Base-by-base conservation (phyloP, 2,113 vertebrate species). In the Ginglymostoma cirratum region DNA sequence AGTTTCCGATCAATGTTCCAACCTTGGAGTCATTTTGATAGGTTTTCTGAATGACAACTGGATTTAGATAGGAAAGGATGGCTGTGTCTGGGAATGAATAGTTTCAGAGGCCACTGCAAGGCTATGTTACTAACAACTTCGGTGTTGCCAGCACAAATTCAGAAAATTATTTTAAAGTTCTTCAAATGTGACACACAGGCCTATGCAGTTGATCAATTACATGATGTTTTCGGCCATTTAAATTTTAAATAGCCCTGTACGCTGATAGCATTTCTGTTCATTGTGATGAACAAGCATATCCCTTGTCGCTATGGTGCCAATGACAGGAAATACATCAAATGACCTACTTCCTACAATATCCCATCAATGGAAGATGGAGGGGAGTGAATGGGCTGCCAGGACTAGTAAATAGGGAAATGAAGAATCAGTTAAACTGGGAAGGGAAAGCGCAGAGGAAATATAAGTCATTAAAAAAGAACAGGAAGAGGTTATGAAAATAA, bases 241-340 rank as follows among this genome's bases (percentile, higher is more conserved):
- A 89, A 89, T 89, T 52, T 61, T 89, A 89, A 89, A 34, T 61
- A 30, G 8, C 12, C 52, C 86, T 27, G 8, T 8, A 19, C 0
- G 24, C 24, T 27, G 0, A 55, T 61, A 61, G 48, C 48, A 61
- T 61, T 30, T 27, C 48, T 61, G 86, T 27, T 30, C 48, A 89
- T 34, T 52, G 86, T 89, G 86, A 61, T 61, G 86, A 89, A 89
- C 86, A 52, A 61, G 48, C 86, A 61, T 61, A 10, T 89, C 12
- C 52, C 52, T 61, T 34, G 86, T 61, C 15, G 52, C 86, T 61
- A 61, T 89, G 27, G 27, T 89, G 27, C 27, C 27, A 89, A 55
- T 61, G 86, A 52, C 86, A 89, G 86, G 86, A 89, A 89, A 89
- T 89, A 30, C 48, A 89, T 89, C 86, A 89, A 61, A 61, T 34